Evolutionary conservation across 1,140 invertebrate genomes (phyloP).

Genomic region (Araneus ventricosus): DNA sequence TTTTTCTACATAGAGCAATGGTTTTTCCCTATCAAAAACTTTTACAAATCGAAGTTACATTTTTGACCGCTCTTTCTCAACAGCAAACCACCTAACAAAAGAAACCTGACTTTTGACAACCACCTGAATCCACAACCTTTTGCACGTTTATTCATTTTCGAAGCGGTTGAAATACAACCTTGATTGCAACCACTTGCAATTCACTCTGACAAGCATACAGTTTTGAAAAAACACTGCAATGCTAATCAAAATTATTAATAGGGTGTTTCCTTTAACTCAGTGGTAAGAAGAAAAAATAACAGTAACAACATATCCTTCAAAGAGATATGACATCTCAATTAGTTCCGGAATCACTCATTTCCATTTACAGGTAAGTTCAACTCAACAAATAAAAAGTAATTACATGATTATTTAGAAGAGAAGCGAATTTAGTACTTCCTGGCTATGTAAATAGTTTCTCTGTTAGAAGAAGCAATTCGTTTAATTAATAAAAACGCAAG

Average conservation of each 20-base stretch:
- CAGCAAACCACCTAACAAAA: background rate
- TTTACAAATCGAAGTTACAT: background rate
- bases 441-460: too few species aligned
- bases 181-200: background rate
- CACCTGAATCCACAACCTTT: background rate
- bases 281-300: background rate
- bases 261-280: constrained; percentile 8
- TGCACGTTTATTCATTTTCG: background rate
- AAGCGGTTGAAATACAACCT: background rate
- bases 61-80: background rate
- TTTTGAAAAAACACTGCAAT: background rate
- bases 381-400: too few species aligned
- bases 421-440: too few species aligned
- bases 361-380: too few species aligned
- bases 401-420: too few species aligned
- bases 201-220: background rate
- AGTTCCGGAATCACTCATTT: background rate
- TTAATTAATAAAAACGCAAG: too few species aligned
- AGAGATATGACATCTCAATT: constrained; percentile 17
- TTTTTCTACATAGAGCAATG: background rate
- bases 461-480: too few species aligned
- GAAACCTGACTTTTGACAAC: background rate
- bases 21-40: background rate
- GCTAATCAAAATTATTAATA: background rate
- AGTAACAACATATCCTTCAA: background rate